A percentile compares a stretch with the other conserved stretches of the same genome.
Evolutionary conservation across 2,888 invertebrate species (phyloP).

Genomic region (Asteroscopus sphinx): DNA sequence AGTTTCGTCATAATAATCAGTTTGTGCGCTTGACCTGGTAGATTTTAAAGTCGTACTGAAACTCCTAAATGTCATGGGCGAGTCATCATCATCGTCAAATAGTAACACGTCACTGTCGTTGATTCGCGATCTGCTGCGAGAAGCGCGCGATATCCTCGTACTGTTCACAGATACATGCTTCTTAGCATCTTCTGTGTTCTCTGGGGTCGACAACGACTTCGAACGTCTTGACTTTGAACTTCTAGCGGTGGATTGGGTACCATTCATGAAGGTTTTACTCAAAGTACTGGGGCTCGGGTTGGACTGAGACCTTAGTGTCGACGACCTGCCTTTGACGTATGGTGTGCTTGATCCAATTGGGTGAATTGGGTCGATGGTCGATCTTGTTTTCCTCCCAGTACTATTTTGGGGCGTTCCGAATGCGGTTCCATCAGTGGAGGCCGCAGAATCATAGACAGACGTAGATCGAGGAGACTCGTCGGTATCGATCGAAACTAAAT

Average conservation of each 20-base stretch:
- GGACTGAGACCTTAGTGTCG: conserved; percentile 51
- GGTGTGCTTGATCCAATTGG: conserved; percentile 77
- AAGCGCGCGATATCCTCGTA: conserved; percentile 65
- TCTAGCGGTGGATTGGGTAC: conserved; percentile 31
- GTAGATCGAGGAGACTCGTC: conserved; percentile 63
- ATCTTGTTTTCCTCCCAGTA: conserved; percentile 62
- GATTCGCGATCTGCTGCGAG: conserved; percentile 71
- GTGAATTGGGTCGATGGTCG: conserved; percentile 59
- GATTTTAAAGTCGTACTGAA: conserved; percentile 44
- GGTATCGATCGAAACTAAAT: conserved; percentile 76
- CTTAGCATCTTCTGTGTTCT: conserved; percentile 68
- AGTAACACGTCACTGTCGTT: conserved; percentile 71
- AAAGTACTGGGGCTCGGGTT: conserved; percentile 45
- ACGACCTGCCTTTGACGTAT: conserved; percentile 53
- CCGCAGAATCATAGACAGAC: conserved; percentile 73
- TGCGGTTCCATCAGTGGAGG: conserved; percentile 57
- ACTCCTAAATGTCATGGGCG: conserved; percentile 66
- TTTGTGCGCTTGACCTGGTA: conserved; percentile 8
- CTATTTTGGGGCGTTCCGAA: conserved; percentile 67
- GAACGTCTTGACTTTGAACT: conserved; percentile 58
- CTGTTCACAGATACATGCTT: conserved; percentile 66
- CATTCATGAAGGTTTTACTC: conserved; percentile 25
- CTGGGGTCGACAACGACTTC: conserved; percentile 65
- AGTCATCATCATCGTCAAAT: conserved; percentile 63
- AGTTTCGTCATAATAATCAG: conserved; percentile 3